phyloP scores from a whole-genome alignment of 2,113 vertebrate species.

The Ciconia stormi region DNA sequence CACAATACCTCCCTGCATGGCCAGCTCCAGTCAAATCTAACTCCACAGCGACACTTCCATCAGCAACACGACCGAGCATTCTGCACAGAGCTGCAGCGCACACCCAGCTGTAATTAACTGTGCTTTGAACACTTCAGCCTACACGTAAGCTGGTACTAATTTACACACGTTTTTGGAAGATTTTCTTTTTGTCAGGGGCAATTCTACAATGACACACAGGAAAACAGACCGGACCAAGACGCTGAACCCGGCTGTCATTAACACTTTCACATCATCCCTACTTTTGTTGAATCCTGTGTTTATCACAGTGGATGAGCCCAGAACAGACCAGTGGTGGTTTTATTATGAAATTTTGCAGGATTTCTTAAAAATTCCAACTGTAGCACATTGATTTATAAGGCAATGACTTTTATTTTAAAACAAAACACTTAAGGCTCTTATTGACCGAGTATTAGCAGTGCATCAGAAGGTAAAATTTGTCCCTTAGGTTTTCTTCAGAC shows the following conservation, averaged over 20 bases:
- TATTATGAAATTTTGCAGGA: neutral
- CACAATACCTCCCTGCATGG: neutral
- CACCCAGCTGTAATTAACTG: neutral
- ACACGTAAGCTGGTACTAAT: neutral
- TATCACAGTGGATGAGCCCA: neutral
- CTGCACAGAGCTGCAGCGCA: neutral
- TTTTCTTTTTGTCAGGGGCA: neutral
- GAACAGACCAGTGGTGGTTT: neutral
- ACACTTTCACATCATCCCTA: neutral
- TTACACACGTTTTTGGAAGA: neutral
- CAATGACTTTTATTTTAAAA: neutral
- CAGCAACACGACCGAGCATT: rapidly evolving
- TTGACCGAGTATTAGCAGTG: neutral
- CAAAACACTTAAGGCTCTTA: neutral
- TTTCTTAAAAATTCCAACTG: neutral
- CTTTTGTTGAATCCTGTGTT: neutral
- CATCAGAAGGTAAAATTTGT: neutral
- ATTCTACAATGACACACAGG: neutral
- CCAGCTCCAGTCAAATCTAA: neutral
- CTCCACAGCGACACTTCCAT: neutral
- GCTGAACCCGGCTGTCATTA: neutral
- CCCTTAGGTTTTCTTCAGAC: neutral
- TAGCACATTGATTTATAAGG: neutral
- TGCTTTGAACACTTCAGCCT: neutral
- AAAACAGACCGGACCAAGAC: neutral